phyloP scores from a whole-genome alignment of 2,888 invertebrate species.

The Stenichneumon culpator region DNA sequence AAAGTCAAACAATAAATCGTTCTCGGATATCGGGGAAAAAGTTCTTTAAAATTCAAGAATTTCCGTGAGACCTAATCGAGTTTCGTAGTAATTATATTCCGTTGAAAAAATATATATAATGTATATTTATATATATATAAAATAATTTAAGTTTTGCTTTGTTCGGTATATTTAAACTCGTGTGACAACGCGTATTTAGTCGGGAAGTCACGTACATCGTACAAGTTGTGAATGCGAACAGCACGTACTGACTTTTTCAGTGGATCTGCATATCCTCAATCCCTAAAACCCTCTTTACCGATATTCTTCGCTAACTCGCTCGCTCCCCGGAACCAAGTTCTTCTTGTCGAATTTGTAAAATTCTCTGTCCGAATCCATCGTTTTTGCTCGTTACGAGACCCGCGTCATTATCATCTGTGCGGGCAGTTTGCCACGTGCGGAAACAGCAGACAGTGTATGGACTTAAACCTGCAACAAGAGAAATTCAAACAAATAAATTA shows the following conservation, averaged over 20 bases:
- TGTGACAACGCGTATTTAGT: neutral
- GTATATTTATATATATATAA: neutral
- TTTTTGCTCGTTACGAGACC: slow-evolving; percentile 26
- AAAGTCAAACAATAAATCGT: slow-evolving; percentile 16
- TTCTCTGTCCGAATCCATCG: slow-evolving; percentile 17
- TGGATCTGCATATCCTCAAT: neutral
- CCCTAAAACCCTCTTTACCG: slow-evolving; percentile 34
- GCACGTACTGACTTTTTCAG: slow-evolving; percentile 15
- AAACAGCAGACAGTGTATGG: slow-evolving; percentile 95
- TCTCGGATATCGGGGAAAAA: neutral
- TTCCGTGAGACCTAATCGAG: neutral
- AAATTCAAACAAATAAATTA: slow-evolving; percentile 26
- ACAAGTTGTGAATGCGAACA: neutral
- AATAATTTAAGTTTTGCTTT: slow-evolving; percentile 17
- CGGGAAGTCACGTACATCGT: slow-evolving; percentile 35
- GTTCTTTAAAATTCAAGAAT: neutral
- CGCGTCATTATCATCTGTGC: slow-evolving; percentile 82
- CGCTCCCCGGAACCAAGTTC: neutral
- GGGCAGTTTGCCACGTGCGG: slow-evolving; percentile 94
- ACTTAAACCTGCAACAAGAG: slow-evolving; percentile 90
- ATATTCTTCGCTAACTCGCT: neutral
- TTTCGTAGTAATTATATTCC: slow-evolving; percentile 8
- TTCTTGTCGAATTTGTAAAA: slow-evolving; percentile 6
- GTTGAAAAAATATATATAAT: slow-evolving; percentile 7
- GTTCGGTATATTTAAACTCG: neutral